phyloP scores from a whole-genome alignment of 1,140 invertebrate genomes.

The Tetramorium alpestre region DNA sequence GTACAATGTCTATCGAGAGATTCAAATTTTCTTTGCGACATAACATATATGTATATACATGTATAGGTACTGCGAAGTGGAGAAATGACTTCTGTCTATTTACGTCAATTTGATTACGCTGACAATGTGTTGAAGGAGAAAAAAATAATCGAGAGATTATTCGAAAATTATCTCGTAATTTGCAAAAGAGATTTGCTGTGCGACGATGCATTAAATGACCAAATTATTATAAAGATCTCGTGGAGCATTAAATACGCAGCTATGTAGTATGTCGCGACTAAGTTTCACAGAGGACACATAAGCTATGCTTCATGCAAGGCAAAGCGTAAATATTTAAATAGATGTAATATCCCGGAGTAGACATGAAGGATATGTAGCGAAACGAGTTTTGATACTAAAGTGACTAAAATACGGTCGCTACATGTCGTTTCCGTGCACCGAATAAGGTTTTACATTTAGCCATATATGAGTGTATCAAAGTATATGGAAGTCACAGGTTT shows the following conservation, averaged over 20 bases:
- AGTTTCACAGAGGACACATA: conserved; percentile 55
- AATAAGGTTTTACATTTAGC: conserved; percentile 51
- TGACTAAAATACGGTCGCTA: conserved; percentile 62
- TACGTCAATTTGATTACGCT: background rate
- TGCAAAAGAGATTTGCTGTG: background rate
- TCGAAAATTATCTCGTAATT: background rate
- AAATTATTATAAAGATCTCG: conserved; percentile 46
- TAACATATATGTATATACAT: background rate
- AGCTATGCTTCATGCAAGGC: conserved; percentile 57
- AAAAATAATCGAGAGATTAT: background rate
- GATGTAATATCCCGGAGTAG: conserved; percentile 69
- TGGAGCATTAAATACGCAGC: conserved; percentile 28
- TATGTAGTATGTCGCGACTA: conserved; percentile 36
- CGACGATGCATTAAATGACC: background rate
- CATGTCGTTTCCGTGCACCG: conserved; percentile 49
- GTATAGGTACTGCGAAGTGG: background rate
- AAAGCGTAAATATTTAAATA: conserved; percentile 73
- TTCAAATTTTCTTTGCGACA: conserved; percentile 13
- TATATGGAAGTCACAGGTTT: conserved; percentile 3
- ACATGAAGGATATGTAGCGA: conserved; percentile 55
- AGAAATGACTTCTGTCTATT: background rate
- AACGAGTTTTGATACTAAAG: conserved; percentile 52
- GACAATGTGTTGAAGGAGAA: background rate
- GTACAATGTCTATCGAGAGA: conserved; percentile 6
- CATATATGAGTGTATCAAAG: background rate